These are phyloP conservation scores for Pycnonotus jocosus DNA, from an alignment of 2,113 vertebrate species.

Conservation along the genomic window DNA sequence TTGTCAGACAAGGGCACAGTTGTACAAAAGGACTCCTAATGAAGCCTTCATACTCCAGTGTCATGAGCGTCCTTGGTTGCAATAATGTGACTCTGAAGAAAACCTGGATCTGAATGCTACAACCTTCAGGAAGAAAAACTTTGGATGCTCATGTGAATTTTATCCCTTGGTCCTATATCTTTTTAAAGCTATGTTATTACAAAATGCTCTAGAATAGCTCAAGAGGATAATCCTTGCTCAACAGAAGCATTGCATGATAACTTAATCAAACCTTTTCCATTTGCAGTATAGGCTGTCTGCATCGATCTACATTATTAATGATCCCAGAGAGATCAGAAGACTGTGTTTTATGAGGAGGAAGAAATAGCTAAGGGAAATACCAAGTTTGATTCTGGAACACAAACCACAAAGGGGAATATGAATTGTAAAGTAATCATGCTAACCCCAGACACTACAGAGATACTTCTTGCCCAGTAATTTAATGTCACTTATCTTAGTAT, in stretches of 20 bases:
- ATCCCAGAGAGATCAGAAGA: constrained; percentile 8
- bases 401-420: neutral
- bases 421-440: neutral
- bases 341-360: neutral
- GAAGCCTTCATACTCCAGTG: neutral
- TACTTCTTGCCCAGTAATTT: neutral
- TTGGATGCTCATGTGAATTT: neutral
- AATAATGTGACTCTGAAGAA: neutral
- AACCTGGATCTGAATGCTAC: neutral
- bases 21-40: neutral
- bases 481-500: neutral
- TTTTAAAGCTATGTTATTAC: constrained; percentile 24
- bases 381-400: neutral
- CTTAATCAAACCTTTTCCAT: constrained; percentile 47
- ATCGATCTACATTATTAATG: constrained; percentile 44
- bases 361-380: neutral
- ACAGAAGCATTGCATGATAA: neutral
- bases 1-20: neutral
- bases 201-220: constrained; percentile 18
- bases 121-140: neutral
- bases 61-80: neutral
- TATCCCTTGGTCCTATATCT: neutral
- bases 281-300: neutral
- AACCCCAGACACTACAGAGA: neutral
- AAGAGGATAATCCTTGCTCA: constrained; percentile 33